These are phyloP conservation scores for Tor tambroides DNA, from an alignment of 2,113 vertebrate species.

Conservation along the genomic window DNA sequence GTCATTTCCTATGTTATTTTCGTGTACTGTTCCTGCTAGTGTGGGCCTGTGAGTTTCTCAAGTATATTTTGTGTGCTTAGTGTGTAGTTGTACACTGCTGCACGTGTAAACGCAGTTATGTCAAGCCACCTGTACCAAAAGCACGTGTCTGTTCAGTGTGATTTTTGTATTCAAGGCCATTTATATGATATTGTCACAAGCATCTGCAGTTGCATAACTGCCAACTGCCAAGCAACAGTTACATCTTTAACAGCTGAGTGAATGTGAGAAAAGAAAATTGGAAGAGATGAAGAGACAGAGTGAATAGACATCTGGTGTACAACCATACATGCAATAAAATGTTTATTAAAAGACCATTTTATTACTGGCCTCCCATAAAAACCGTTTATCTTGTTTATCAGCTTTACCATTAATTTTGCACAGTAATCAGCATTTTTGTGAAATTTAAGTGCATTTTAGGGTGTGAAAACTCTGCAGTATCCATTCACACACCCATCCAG, in stretches of 20 bases:
- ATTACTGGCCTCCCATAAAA: neutral
- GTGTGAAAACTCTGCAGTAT: neutral
- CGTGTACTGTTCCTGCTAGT: neutral
- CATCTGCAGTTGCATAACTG: constrained; percentile 11
- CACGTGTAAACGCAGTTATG: neutral
- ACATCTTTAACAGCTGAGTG: neutral
- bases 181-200: neutral
- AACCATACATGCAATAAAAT: neutral
- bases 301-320: neutral
- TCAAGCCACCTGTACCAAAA: neutral
- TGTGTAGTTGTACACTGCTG: neutral
- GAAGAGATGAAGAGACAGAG: neutral
- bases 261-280: neutral
- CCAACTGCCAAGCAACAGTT: constrained; percentile 10
- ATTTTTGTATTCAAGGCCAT: neutral
- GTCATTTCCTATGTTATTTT: neutral
- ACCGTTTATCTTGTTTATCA: neutral
- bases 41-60: neutral
- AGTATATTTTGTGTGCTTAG: constrained; percentile 12
- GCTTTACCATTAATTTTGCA: neutral
- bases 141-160: neutral
- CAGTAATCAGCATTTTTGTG: neutral
- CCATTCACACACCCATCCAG: neutral
- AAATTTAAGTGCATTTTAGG: neutral
- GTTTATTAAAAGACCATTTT: neutral